Conservation (phyloP, 2,888 invertebrate genomes). For the Hyalella azteca region DNA sequence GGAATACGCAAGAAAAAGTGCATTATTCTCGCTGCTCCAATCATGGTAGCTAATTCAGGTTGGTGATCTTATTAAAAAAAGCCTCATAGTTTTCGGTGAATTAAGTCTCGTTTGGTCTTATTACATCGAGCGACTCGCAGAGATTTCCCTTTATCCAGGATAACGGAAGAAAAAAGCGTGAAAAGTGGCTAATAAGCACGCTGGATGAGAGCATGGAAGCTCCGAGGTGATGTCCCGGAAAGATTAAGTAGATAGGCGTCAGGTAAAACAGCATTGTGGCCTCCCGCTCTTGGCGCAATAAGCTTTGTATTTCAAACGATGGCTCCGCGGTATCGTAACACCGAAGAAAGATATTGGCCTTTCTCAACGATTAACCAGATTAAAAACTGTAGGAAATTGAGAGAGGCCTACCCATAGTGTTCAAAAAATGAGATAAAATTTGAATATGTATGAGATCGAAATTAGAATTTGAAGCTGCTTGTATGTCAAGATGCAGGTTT, state of each 20-base stretch:
- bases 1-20: not conserved
- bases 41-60: slow-evolving; percentile 16
- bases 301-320: not conserved
- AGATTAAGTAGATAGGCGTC: slow-evolving; percentile 11
- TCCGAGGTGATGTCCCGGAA: slow-evolving; percentile 21
- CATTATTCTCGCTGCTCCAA: not conserved
- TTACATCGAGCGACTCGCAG: slow-evolving; percentile 11
- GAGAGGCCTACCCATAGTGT: not conserved
- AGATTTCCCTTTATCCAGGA: not conserved
- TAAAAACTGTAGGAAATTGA: slow-evolving; percentile 18
- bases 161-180: not conserved
- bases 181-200: not conserved
- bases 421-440: not conserved
- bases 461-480: not conserved
- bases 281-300: not conserved
- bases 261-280: not conserved
- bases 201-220: not conserved
- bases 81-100: slow-evolving; percentile 30
- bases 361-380: slow-evolving; percentile 17
- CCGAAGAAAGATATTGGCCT: slow-evolving; percentile 16
- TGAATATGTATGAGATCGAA: not conserved
- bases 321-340: not conserved
- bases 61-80: slow-evolving; percentile 33
- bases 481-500: too few species aligned
- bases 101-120: slow-evolving; percentile 28